Percentiles rank a stretch among this genome's conserved stretches.
Evolutionary conservation across 2,888 invertebrate genomes (phyloP).

Genomic region (Pardosa pseudoannulata): DNA sequence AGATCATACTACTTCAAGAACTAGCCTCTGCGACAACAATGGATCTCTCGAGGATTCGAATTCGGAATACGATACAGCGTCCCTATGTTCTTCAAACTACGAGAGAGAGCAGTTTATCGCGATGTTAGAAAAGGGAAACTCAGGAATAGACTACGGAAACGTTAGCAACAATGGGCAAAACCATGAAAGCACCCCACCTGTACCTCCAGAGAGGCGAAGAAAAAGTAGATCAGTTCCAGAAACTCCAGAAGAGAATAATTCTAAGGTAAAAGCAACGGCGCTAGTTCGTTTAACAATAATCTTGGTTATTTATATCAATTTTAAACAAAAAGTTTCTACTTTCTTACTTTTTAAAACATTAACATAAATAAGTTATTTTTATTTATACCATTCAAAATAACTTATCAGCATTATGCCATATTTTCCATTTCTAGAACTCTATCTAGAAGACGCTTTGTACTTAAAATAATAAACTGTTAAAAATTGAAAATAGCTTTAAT

Average conservation of each 20-base stretch:
- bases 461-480: too few species aligned
- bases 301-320: too few species aligned
- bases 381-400: too few species aligned
- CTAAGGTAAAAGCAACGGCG: too few species aligned
- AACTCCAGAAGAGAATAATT: background rate
- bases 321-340: too few species aligned
- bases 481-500: too few species aligned
- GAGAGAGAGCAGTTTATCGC: background rate
- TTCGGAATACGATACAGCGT: background rate
- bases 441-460: too few species aligned
- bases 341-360: too few species aligned
- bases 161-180: background rate
- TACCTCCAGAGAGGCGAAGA: conserved; percentile 33
- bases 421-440: too few species aligned
- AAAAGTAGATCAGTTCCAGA: background rate
- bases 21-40: background rate
- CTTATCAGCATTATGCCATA: too few species aligned
- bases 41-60: background rate
- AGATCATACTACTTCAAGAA: background rate
- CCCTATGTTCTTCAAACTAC: background rate
- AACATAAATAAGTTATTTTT: too few species aligned
- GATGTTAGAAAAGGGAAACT: background rate
- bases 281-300: too few species aligned
- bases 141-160: background rate
- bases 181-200: conserved; percentile 14